These are phyloP conservation scores for Tetragonula clypearis DNA, from an alignment of 1,140 invertebrate genomes.

Conservation along the genomic window DNA sequence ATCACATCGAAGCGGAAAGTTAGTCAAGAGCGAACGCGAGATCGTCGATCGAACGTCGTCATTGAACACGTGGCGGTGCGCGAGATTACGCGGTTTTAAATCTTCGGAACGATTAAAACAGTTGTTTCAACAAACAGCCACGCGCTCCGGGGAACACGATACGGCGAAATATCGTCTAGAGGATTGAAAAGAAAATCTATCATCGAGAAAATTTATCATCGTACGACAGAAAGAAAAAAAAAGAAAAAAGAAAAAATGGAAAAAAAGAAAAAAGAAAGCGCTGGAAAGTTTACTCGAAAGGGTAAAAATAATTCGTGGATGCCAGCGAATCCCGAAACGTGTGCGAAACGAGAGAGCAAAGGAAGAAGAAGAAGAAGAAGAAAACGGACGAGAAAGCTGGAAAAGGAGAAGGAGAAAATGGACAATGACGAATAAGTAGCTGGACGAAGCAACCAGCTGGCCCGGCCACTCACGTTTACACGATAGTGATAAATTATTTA, in stretches of 20 bases:
- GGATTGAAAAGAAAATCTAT: no score
- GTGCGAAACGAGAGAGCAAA: not conserved
- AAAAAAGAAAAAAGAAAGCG: not conserved
- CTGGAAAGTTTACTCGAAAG: no score
- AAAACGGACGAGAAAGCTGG: not conserved
- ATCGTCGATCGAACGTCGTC: not conserved
- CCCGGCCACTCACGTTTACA: slow-evolving; percentile 64
- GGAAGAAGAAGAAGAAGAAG: not conserved
- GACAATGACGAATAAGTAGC: slow-evolving; percentile 51
- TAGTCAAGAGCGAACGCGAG: not conserved
- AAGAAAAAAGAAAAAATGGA: not conserved
- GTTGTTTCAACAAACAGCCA: not conserved
- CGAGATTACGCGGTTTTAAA: not conserved
- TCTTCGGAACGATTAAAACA: not conserved
- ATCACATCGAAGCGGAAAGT: slow-evolving; percentile 1
- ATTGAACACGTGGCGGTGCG: not conserved
- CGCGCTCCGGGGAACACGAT: not conserved
- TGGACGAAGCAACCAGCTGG: slow-evolving; percentile 66
- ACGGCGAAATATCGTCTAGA: not conserved
- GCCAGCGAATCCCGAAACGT: no score
- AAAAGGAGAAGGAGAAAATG: slow-evolving; percentile 45
- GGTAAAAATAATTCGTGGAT: no score
- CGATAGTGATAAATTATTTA: slow-evolving; percentile 77
- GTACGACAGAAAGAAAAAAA: not conserved
- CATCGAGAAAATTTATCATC: no score